Conservation (phyloP, 2,888 invertebrate genomes). For the Girardia tigrina region DNA sequence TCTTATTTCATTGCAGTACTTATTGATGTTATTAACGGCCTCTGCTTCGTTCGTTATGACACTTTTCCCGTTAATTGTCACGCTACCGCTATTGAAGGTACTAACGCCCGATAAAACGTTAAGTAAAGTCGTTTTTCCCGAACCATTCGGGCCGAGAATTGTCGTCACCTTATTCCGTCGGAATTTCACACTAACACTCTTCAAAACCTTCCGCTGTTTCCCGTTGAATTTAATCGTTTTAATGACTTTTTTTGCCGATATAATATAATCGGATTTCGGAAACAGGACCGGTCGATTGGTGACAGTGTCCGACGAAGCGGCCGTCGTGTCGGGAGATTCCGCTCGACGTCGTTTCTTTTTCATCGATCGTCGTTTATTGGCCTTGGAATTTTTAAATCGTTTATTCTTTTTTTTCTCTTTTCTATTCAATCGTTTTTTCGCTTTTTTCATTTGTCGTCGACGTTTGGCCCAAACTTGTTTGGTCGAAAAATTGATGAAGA, state of each 20-base stretch:
- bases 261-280: slow-evolving; percentile 3
- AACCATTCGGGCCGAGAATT: slow-evolving; percentile 14
- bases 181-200: background rate
- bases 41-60: background rate
- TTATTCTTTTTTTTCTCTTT: no score
- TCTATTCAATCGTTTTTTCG: no score
- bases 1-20: background rate
- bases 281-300: background rate
- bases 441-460: no score
- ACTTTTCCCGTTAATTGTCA: background rate
- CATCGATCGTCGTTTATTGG: no score
- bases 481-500: no score
- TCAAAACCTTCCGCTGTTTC: background rate
- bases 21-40: background rate
- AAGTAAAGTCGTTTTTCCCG: background rate
- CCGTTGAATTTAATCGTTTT: background rate
- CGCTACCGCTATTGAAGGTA: background rate
- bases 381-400: no score
- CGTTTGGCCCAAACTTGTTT: no score
- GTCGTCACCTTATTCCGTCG: background rate
- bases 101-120: background rate
- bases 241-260: background rate
- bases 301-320: no score
- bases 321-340: no score
- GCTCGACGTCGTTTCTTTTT: no score